These are phyloP conservation scores for Osmoderma eremita DNA, from an alignment of 2,888 invertebrate genomes.

Conservation along the genomic window DNA sequence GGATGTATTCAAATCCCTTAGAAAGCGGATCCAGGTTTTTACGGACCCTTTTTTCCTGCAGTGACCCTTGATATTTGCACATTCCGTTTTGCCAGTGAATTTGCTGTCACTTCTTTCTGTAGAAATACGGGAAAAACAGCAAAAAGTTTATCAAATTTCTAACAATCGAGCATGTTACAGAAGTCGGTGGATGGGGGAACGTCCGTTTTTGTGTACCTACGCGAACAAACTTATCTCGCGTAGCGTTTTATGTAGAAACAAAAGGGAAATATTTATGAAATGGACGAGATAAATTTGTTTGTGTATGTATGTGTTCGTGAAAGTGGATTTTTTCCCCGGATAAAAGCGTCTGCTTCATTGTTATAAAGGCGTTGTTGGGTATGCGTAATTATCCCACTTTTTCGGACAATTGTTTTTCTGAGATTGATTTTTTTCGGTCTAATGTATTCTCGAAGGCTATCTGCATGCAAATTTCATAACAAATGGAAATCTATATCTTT, in stretches of 20 bases:
- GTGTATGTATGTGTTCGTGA: background rate
- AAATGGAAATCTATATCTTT: no score
- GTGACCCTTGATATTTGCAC: conserved; percentile 48
- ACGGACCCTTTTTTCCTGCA: conserved; percentile 46
- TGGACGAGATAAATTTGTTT: conserved; percentile 23
- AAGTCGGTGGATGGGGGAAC: conserved; percentile 29
- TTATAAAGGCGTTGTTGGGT: no score
- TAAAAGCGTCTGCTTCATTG: no score
- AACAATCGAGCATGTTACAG: conserved; percentile 35
- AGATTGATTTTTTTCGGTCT: no score
- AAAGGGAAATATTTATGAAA: conserved; percentile 26
- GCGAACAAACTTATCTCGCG: conserved; percentile 26
- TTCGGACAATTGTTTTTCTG: background rate
- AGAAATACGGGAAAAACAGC: conserved; percentile 16
- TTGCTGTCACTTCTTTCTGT: conserved; percentile 26
- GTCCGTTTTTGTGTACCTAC: conserved; percentile 30
- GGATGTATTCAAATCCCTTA: conserved; percentile 49
- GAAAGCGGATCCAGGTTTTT: conserved; percentile 48
- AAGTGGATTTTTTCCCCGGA: background rate
- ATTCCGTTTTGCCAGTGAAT: conserved; percentile 45
- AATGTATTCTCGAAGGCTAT: no score
- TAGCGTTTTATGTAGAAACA: conserved; percentile 7
- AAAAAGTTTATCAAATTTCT: conserved; percentile 38
- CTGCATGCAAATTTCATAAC: no score
- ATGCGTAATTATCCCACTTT: no score